Base-by-base conservation (phyloP, 2,113 vertebrate genomes). In the Oncorhynchus nerka region DNA sequence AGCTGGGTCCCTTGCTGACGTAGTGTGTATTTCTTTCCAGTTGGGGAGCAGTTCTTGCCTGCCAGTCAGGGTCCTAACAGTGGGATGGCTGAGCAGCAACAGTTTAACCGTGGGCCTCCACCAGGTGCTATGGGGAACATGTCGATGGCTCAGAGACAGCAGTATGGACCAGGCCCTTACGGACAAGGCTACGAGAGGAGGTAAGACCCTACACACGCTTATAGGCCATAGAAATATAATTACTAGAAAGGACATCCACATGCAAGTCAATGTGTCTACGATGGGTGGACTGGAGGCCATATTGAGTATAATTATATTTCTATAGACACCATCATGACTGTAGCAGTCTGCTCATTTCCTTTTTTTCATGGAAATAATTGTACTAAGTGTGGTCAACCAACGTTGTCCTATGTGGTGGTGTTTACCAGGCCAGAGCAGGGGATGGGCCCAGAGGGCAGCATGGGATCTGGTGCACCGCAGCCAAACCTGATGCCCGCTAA, bases 21-120 rank as follows among this genome's bases (percentile, higher is more conserved):
- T 28, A 81, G 69, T 71, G 30, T 86, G 39, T 70, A 68, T 82
- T 22, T 78, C 79, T 11, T 51, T 93, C 79, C 91, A 84, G 97
- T 96, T 77, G 94, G 95, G 71, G 98, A 99, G 89, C 96, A 97
- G 89, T 99, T 98, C 92, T 94, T 99, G 91, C 94, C 97, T 90
- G 93, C 96, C 87, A 98, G 92, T 88, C 98, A 96, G 87, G 96
- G 96, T 72, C 95, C 97, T 74, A 97, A 96, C 88, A 96, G 94
- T 24, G 94, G 91, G 15, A 93, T 97, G 88, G 95, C 94, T 75
- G 98, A 99, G 83, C 95, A 96, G 45, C 85, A 88, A 45, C 85
- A 88, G 51, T 92, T 89, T 85, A 97, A 94, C 88, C 94, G 98
- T 68, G 95, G 95, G 79, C 92, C 95, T 0, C 95, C 95, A 32